Evolutionary conservation across 2,113 vertebrate genomes (phyloP), one percentile per base, ranked within the genome.

Genomic region (Clarias macrocephalus): DNA sequence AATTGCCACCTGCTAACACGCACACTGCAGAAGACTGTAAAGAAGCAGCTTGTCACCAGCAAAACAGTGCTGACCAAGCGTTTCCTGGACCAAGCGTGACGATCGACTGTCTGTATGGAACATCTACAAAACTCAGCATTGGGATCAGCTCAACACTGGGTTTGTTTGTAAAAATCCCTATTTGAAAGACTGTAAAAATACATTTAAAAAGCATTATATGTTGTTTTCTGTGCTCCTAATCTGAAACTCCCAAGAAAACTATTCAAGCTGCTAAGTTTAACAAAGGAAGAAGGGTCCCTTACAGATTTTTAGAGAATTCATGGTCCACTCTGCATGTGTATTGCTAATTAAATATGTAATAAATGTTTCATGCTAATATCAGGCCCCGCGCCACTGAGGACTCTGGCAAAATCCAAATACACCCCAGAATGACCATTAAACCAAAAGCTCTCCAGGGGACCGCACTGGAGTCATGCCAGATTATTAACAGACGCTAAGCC

Each of bases 1-100:
- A 92, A 92, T 90, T 90, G 90, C 88, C 82, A 84, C 81, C 86
- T 87, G 62, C 87, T 80, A 87, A 80, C 87, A 83, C 65, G 80
- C 84, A 72, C 68, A 54, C 62, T 77, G 86, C 63, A 81, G 77
- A 72, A 70, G 86, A 85, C 77, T 76, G 83, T 80, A 83, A 89
- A 87, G 88, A 85, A 91, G 72, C 59, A 33, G 84, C 82, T 87
- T 75, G 80, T 89, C 87, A 84, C 85, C 62, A 63, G 23, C 81
- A 86, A 84, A 89, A 52, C 59, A 60, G 81, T 86, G 84, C 87
- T 90, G 83, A 91, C 57, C 70, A 30, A 23, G 30, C 82, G 12
- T 63, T 85, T 89, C 86, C 84, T 63, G 28, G 83, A 62, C 85
- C 83, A 48, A 80, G 23, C 56, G 48, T 79, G 30, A 84, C 33